Conservation (phyloP, 2,888 invertebrate genomes). For the Camptogramma bilineatum region DNA sequence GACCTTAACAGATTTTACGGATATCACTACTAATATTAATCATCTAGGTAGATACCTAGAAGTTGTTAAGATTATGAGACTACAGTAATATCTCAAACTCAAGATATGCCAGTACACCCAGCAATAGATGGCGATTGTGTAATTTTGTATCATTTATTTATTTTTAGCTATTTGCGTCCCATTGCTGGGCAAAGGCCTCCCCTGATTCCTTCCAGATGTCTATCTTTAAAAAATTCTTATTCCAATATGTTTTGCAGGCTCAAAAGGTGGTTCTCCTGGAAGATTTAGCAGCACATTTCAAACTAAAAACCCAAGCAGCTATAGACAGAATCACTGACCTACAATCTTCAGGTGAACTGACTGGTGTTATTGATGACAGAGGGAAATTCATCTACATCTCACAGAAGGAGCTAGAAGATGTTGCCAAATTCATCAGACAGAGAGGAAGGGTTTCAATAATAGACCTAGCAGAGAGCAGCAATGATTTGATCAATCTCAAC, state of each 20-base stretch:
- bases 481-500: conserved; percentile 94
- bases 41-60: too few relatives aligned
- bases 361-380: conserved; percentile 98
- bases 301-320: conserved; percentile 94
- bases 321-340: conserved; percentile 95
- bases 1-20: too few relatives aligned
- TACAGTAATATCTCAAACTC: too few relatives aligned
- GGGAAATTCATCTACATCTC: conserved; percentile 99
- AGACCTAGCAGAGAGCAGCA: conserved; percentile 97
- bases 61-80: too few relatives aligned
- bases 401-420: conserved; percentile 94
- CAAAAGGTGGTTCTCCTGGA: conserved; percentile 97
- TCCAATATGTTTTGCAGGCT: conserved; percentile 74
- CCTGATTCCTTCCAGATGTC: too few relatives aligned
- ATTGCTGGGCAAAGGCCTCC: too few relatives aligned
- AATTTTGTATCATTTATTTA: too few relatives aligned
- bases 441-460: conserved; percentile 97
- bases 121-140: too few relatives aligned
- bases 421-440: conserved; percentile 98
- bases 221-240: neutral
- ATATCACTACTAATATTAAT: too few relatives aligned
- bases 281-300: conserved; percentile 96
- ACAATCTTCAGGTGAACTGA: conserved; percentile 92
- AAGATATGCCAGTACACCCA: neutral
- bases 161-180: too few relatives aligned